Percentiles rank a stretch among this genome's conserved stretches.
Conservation (phyloP, 1,140 invertebrate genomes). For the honey bee (Apis mellifera) region DNA sequence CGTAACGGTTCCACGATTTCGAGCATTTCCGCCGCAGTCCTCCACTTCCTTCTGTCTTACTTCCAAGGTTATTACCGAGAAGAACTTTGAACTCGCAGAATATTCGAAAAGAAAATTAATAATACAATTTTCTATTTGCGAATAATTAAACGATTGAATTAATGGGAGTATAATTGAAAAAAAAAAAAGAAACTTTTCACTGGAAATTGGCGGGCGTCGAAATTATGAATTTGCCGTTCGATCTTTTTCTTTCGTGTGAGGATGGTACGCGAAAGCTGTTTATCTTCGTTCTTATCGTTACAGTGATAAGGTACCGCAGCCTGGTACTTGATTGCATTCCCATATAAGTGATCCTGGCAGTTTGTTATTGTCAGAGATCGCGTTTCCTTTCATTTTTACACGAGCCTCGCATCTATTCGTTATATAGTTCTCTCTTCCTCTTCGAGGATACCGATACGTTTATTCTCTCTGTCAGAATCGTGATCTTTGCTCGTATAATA, state of each 20-base stretch:
- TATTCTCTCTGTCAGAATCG: too few species aligned
- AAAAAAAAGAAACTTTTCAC: too few species aligned
- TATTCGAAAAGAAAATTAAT: too few species aligned
- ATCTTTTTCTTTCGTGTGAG: not conserved
- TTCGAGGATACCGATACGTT: too few species aligned
- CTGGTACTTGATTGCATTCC: not conserved
- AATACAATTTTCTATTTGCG: not conserved
- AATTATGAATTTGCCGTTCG: not conserved
- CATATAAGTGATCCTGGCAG: not conserved
- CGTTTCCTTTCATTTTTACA: slow-evolving; percentile 2
- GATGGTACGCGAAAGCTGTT: not conserved
- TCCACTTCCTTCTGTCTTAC: not conserved
- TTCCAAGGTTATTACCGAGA: not conserved
- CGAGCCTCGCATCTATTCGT: not conserved
- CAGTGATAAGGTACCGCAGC: not conserved
- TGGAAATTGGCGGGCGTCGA: not conserved
- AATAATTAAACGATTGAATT: not conserved
- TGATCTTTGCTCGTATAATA: too few species aligned
- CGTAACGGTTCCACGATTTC: slow-evolving; percentile 39
- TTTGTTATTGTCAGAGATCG: slow-evolving; percentile 16
- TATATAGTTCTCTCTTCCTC: not conserved
- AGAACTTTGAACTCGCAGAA: too few species aligned
- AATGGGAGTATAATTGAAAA: too few species aligned
- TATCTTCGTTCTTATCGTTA: slow-evolving; percentile 15
- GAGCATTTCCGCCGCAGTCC: slow-evolving; percentile 25